Evolutionary conservation across 2,797 vertebrate species (phyloP), one percentile per base, ranked within the genome.

Genomic region (Myiothlypis coronata): DNA sequence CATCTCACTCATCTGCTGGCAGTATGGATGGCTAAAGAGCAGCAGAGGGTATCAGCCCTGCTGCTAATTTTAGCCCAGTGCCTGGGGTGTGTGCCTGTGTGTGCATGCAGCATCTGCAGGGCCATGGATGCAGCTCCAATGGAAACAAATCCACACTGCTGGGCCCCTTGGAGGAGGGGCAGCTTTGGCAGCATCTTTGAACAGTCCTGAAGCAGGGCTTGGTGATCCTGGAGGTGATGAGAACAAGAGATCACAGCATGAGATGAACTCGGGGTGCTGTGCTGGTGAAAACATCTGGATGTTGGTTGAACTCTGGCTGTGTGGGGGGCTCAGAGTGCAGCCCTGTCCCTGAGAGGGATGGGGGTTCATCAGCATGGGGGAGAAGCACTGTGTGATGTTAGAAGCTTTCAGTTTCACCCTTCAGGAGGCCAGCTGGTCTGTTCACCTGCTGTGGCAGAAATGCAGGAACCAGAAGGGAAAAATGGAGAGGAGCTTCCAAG

Each of bases 11-110:
- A 17, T 83, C 53, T 76, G 1, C 67, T 79, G 76, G 70, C 85
- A 76, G 50, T 34, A 20, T 0, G 2, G 18, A 22, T n/a, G 59
- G 88, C 83, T 71, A 14, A 76, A 89, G 64, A 87, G 63, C 56
- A 65, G 0, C 76, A 60, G 91, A 75, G 61, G 39, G 24, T 75
- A 32, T 26, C 20, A 39, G 61, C 72, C 59, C 41, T 52, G 74
- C 83, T 87, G 70, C 94, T 95, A 87, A 93, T 91, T 95, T 93
- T 89, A 96, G 89, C 85, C 49, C 49, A 20, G 77, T 80, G 90
- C 89, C 92, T 2, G 28, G 39, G 70, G 12, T 30, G 44, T 13
- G 50, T 71, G 57, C 23, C 55, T 60, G 80, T 10, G 12, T 74
- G 89, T 23, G 30, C 32, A 5, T 7, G 60, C 63, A 85, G 68